Evolutionary conservation across 2,888 invertebrate species (phyloP), one percentile per base, ranked within the genome.

Genomic region (Leucophenga maculata): DNA sequence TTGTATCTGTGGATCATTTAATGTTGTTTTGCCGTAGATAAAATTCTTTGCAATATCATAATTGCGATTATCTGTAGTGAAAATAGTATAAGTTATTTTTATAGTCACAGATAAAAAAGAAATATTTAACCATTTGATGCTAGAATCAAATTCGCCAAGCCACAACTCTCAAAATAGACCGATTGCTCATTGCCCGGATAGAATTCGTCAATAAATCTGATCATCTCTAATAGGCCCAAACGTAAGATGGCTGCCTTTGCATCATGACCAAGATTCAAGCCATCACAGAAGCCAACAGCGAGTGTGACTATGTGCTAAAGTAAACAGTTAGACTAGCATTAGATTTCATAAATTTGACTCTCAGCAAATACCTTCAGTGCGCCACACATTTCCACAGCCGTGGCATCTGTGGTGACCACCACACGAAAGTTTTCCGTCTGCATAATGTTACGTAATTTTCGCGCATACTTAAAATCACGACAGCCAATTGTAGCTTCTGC

Each of bases 401-500:
- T 95, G 74, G 95, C 95, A 89, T 99, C 99, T 76, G 96, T 95
- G 0, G 98, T 98, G 6, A 98, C 97, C 13, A 96, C 95, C 18
- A 98, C 97, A 78, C 98, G 91, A 91, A 99, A 99, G 89, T 97
- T 95, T 68, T 94, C 93, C 0, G 98, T 96, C 89, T 99, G 97
- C 86, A 99, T 96, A 80, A 98, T 91, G 85, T 95, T 94, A 80
- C 97, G 93, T 85, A 99, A 90, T 82, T 94, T 89, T 55, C 93
- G 92, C 39, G 96, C 97, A 74, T 93, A 90, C 83, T 91, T 91
- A 76, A 92, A 91, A 85, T 96, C 94, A 74, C 94, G 93, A 85
- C 96, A 96, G 32, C 96, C 99, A 82, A 99, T 97, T 1, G 99
- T 99, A 0, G 99, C 98, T 90, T 99, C 99, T 89, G 99, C 99